A percentile compares a stretch with the other conserved stretches of the same genome.
phyloP scores from a whole-genome alignment of 2,797 vertebrate genomes.

The Pseudomugil gertrudae region DNA sequence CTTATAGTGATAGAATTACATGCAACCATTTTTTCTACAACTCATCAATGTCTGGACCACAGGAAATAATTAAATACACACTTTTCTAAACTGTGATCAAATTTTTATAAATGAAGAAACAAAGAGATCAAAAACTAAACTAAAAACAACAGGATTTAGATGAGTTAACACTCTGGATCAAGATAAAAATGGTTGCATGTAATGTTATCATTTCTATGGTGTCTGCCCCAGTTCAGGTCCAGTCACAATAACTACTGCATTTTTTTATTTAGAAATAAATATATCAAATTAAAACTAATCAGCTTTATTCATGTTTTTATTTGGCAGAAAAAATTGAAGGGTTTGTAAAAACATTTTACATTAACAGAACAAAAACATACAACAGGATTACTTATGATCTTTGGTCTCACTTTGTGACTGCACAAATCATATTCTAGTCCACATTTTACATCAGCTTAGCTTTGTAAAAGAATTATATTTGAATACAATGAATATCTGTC shows the following conservation, averaged over 20 bases:
- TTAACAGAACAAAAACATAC: neutral
- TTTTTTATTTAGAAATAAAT: slow-evolving; percentile 5
- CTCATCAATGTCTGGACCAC: slow-evolving; percentile 5
- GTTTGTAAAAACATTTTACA: neutral
- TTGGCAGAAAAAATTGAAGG: neutral
- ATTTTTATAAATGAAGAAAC: too few species aligned
- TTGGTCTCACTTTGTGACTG: neutral
- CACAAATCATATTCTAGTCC: neutral
- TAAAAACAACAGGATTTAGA: neutral
- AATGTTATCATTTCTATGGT: slow-evolving; percentile 18
- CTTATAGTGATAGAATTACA: slow-evolving; percentile 40
- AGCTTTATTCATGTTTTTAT: too few species aligned
- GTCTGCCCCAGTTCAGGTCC: slow-evolving; percentile 55
- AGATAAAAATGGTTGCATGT: slow-evolving; percentile 58
- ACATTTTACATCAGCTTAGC: neutral
- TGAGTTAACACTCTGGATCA: neutral
- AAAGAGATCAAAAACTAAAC: too few species aligned
- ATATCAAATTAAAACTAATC: too few species aligned
- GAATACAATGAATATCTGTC: slow-evolving; percentile 55
- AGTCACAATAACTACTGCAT: slow-evolving; percentile 23
- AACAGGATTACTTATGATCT: slow-evolving; percentile 1
- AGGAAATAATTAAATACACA: neutral
- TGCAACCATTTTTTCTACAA: slow-evolving; percentile 48
- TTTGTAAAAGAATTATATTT: slow-evolving; percentile 56
- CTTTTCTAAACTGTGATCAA: neutral